Conservation (phyloP, 2,797 vertebrate genomes). For the Halcyon smyrnensis region DNA sequence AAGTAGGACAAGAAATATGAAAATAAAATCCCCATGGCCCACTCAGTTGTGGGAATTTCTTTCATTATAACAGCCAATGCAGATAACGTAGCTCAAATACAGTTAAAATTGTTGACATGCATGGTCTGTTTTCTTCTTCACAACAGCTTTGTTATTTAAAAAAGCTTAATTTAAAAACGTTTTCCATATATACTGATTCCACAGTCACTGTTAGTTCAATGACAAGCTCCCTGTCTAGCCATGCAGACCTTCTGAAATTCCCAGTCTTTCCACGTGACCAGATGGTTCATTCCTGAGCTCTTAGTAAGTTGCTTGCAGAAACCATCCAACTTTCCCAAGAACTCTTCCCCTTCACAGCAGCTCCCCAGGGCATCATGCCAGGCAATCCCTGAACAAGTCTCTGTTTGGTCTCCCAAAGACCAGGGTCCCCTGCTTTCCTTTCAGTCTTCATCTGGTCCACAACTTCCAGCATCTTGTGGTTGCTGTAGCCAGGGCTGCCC, state of each 20-base stretch:
- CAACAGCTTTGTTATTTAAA: background rate
- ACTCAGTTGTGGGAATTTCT: conserved; percentile 5
- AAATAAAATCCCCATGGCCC: conserved; percentile 25
- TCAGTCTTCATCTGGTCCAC: background rate
- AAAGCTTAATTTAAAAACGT: background rate
- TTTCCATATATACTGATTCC: background rate
- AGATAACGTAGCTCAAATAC: background rate
- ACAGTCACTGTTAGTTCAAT: background rate
- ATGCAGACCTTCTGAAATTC: background rate
- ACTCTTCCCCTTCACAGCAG: background rate
- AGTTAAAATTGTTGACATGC: background rate
- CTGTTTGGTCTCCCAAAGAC: background rate
- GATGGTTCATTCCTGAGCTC: background rate
- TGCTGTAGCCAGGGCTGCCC: background rate
- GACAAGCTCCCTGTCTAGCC: background rate
- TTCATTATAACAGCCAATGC: background rate
- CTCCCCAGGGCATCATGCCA: background rate
- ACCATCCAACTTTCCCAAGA: background rate
- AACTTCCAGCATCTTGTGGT: background rate
- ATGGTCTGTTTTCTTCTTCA: background rate
- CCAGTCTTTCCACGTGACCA: background rate
- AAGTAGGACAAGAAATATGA: conserved; percentile 44
- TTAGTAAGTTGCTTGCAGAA: background rate
- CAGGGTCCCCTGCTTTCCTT: background rate
- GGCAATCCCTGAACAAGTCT: background rate